These are phyloP conservation scores for Endomychus coccineus DNA, from an alignment of 2,888 invertebrate genomes.

Conservation along the genomic window DNA sequence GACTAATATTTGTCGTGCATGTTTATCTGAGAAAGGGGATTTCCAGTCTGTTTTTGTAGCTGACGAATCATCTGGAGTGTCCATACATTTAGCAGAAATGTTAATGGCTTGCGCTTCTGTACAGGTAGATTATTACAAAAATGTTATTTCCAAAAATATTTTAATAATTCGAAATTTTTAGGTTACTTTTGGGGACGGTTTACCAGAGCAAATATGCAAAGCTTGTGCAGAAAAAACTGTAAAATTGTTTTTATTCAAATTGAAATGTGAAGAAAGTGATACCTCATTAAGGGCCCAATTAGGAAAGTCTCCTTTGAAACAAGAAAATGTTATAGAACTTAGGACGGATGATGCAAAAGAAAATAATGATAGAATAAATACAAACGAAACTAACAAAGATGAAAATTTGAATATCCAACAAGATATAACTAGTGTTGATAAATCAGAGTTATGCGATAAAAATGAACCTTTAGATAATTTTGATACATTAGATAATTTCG, in stretches of 20 bases:
- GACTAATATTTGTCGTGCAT: constrained; percentile 37
- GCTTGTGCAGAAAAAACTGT: constrained; percentile 48
- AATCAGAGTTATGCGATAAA: constrained; percentile 23
- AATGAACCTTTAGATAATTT: constrained; percentile 13
- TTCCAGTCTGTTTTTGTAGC: constrained; percentile 39
- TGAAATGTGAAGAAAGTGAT: constrained; percentile 45
- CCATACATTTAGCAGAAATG: constrained; percentile 41
- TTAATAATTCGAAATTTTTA: constrained; percentile 22
- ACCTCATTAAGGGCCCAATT: constrained; percentile 35
- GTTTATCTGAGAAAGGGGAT: constrained; percentile 37
- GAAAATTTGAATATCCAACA: constrained; percentile 5
- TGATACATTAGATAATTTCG: constrained; percentile 15
- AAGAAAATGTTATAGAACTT: constrained; percentile 7
- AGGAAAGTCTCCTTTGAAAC: constrained; percentile 24
- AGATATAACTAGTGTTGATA: constrained; percentile 31
- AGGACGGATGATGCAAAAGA: constrained; percentile 26
- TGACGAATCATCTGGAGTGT: constrained; percentile 31
- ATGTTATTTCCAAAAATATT: not conserved
- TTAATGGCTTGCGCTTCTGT: constrained; percentile 39
- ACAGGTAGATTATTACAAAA: constrained; percentile 33
- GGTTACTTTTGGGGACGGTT: constrained; percentile 47
- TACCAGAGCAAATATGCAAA: constrained; percentile 54
- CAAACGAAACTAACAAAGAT: constrained; percentile 8
- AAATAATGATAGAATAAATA: constrained; percentile 31
- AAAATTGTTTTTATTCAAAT: constrained; percentile 46